Evolutionary conservation across 2,113 vertebrate species (phyloP).

Genomic region (Cercocebus atys): DNA sequence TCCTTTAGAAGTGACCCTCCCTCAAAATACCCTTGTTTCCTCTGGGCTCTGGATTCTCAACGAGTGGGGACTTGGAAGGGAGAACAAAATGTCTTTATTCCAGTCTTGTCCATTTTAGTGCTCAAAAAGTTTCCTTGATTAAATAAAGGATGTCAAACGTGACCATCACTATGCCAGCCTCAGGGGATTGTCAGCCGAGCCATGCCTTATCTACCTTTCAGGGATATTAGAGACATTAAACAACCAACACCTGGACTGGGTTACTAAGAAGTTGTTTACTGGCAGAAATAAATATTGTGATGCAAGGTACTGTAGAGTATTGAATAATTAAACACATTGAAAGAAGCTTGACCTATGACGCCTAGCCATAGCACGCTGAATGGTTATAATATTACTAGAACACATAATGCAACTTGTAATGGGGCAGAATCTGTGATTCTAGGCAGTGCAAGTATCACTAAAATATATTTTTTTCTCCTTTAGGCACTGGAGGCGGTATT

Average conservation of each 20-base stretch:
- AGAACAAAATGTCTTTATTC: not conserved
- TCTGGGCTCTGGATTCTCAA: not conserved
- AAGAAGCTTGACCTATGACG: not conserved
- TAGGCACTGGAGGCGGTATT: not conserved
- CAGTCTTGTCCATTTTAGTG: not conserved
- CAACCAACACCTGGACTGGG: fast-evolving
- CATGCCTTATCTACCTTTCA: not conserved
- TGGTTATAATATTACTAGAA: not conserved
- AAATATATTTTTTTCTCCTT: not conserved
- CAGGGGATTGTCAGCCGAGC: too few relatives aligned
- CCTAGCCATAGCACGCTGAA: not conserved
- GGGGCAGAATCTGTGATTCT: not conserved
- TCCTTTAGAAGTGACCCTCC: not conserved
- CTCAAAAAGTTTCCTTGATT: not conserved
- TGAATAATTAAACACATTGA: not conserved
- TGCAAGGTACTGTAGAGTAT: too few relatives aligned
- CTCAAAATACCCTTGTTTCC: not conserved
- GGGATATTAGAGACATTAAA: not conserved
- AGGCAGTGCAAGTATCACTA: not conserved
- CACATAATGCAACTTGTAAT: too few relatives aligned
- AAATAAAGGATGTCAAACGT: too few relatives aligned
- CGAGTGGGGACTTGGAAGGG: not conserved
- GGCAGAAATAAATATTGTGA: not conserved
- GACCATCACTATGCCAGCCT: too few relatives aligned
- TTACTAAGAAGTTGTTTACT: not conserved